Evolutionary conservation across 2,888 invertebrate species (phyloP), one percentile per base, ranked within the genome.

Genomic region (Disparrhopalites patrizii): DNA sequence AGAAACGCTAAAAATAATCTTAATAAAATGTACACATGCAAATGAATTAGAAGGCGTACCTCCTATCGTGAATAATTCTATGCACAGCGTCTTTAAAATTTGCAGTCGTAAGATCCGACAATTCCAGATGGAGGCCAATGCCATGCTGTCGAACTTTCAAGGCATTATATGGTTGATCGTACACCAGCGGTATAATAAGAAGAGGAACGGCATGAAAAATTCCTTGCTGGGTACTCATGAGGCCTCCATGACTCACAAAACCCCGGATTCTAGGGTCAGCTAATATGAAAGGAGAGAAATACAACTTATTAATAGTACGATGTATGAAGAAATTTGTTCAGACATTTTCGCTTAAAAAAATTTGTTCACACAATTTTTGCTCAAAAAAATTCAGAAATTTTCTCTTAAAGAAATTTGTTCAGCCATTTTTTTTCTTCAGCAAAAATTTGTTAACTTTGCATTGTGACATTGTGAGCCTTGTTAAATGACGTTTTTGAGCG

Each of bases 231-330:
- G 85, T 80, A 50, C 86, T 85, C 70, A 86, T 85, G 67, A 85
- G 80, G 2, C 87, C 87, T 3, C 86, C 86, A 74, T 87, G 87
- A 0, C 85, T 83, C 72, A 88, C 82, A 74, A 87, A 87, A 0
- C 82, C 76, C 70, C 81, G 81, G 0, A 84, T 79, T 65, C 83
- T 83, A 1, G 80, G 79, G 77, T 85, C 84, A 1, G 80, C 83
- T 82, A 71, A 55, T n/a, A n/a, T n/a, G n/a, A n/a, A n/a, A n/a
- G n/a, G n/a, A n/a, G n/a, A n/a, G n/a, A n/a, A n/a, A n/a, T n/a
- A n/a, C n/a, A n/a, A n/a, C n/a, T n/a, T n/a, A n/a, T n/a, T n/a
- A n/a, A n/a, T n/a, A n/a, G n/a, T n/a, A n/a, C n/a, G n/a, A n/a
- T n/a, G n/a, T n/a, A n/a, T n/a, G n/a, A n/a, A n/a, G n/a, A n/a